Evolutionary conservation across 1,140 invertebrate species (phyloP), one percentile per base, ranked within the genome.

Genomic region (Anthonomus grandis): DNA sequence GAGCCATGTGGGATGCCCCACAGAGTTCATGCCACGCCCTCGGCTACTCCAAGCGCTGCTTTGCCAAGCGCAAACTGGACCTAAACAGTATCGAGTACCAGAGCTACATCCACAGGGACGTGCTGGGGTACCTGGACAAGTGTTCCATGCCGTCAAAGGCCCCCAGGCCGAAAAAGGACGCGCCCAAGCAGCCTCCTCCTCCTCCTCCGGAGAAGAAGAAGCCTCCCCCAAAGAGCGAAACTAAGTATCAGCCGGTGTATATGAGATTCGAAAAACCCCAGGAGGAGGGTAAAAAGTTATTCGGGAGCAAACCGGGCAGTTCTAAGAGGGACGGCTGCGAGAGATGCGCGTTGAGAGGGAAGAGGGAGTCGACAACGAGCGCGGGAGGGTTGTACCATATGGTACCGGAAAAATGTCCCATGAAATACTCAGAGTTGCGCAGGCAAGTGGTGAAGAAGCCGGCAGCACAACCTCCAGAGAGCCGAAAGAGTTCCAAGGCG

Each of bases 1-100:
- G n/a, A n/a, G n/a, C n/a, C n/a, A 63, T 63, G 61, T 57, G 57
- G 57, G 61, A 63, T 44, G 56, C 57, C 15, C 57, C 57, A 19
- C 21, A 49, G 23, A 52, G 53, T 18, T 63, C 61, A 13, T 59
- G 61, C 36, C n/a, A 15, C 12, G 55, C 24, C 3, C 18, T 57
- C 17, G 27, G 23, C 10, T 25, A 12, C 12, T 6, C 23, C 0
- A 34, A 37, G 23, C 23, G 17, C 12, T 34, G 24, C 9, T 57
- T 36, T 38, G 47, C 31, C n/a, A 47, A 31, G 22, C 47, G 51
- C 27, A 63, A 63, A 51, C 25, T 49, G 23, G 50, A 53, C 22
- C 52, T 63, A 4, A 45, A 45, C 10, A 59, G 57, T 4, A 41
- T 63, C 4, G 61, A 63, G 37, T 63, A 63, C 25, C 27, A 51